Conservation (phyloP, 2,888 invertebrate species). For the Eristalis intricaria region DNA sequence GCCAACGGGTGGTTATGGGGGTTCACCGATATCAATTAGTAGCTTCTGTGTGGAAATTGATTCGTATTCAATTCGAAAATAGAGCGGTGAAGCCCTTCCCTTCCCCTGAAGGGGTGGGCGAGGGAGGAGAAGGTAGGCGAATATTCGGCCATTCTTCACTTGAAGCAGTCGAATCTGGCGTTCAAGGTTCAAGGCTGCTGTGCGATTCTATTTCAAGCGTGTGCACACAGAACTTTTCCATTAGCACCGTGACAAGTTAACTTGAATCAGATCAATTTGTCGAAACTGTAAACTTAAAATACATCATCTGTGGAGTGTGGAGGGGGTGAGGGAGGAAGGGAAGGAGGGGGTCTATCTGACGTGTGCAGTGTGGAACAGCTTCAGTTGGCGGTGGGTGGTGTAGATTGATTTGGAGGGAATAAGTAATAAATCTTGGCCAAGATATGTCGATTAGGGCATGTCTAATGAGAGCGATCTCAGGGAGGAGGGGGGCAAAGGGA, state of each 20-base stretch:
- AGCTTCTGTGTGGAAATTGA: slow-evolving; percentile 22
- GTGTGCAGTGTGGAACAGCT: not conserved
- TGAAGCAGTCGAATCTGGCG: not conserved
- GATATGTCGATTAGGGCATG: not conserved
- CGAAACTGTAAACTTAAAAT: slow-evolving; percentile 2
- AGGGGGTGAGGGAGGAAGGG: not conserved
- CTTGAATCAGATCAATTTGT: slow-evolving; percentile 22
- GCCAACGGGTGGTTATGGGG: not conserved
- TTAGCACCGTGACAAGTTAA: slow-evolving; percentile 38
- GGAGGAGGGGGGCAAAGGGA: no score
- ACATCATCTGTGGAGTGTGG: not conserved
- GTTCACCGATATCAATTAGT: slow-evolving; percentile 25
- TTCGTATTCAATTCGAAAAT: slow-evolving; percentile 24
- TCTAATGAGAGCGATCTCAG: not conserved
- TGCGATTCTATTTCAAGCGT: not conserved
- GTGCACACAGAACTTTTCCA: slow-evolving; percentile 21
- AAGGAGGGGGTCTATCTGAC: not conserved
- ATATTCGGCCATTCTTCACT: not conserved
- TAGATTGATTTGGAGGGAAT: not conserved
- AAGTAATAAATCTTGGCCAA: not conserved
- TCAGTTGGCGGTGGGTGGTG: not conserved
- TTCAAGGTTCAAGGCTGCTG: slow-evolving; percentile 7
- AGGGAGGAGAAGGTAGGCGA: no score
- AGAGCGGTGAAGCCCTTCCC: not conserved
- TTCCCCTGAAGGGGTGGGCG: not conserved